A percentile compares a stretch with the other conserved stretches of the same genome.
These are phyloP conservation scores for Atrina japonica DNA, from an alignment of 2,888 invertebrate genomes.

Conservation along the genomic window DNA sequence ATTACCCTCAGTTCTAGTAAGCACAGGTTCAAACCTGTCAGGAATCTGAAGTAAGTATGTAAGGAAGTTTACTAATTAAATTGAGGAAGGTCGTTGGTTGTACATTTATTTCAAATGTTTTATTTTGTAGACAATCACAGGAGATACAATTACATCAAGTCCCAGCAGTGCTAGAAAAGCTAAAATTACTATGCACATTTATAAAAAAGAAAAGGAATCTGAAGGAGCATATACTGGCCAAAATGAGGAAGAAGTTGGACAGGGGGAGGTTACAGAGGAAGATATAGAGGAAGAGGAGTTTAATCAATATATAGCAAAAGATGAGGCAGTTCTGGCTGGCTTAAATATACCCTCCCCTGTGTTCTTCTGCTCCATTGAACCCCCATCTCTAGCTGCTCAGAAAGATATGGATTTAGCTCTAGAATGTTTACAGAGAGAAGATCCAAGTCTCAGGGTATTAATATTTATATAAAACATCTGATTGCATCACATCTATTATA, in stretches of 20 bases:
- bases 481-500: too few relatives aligned
- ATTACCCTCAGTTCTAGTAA: too few relatives aligned
- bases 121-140: slow-evolving; percentile 82
- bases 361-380: slow-evolving; percentile 97
- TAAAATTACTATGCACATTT: slow-evolving; percentile 25
- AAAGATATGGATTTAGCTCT: slow-evolving; percentile 90
- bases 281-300: slow-evolving; percentile 5
- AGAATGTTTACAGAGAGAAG: slow-evolving; percentile 90
- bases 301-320: neutral
- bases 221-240: too few relatives aligned
- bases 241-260: too few relatives aligned
- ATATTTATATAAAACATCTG: too few relatives aligned
- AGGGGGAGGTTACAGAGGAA: too few relatives aligned
- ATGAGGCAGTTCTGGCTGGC: slow-evolving; percentile 81
- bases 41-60: too few relatives aligned
- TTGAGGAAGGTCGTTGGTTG: too few relatives aligned
- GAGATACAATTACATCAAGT: slow-evolving; percentile 81
- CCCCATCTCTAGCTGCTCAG: slow-evolving; percentile 90
- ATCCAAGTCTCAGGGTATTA: slow-evolving; percentile 84
- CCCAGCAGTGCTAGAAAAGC: slow-evolving; percentile 58
- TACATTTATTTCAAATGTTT: too few relatives aligned
- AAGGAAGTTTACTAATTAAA: too few relatives aligned
- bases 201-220: slow-evolving; percentile 14
- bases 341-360: slow-evolving; percentile 94
- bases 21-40: too few relatives aligned